Evolutionary conservation across 1,140 invertebrate genomes (phyloP), one percentile per base, ranked within the genome.

Genomic region (Drosophila erecta): DNA sequence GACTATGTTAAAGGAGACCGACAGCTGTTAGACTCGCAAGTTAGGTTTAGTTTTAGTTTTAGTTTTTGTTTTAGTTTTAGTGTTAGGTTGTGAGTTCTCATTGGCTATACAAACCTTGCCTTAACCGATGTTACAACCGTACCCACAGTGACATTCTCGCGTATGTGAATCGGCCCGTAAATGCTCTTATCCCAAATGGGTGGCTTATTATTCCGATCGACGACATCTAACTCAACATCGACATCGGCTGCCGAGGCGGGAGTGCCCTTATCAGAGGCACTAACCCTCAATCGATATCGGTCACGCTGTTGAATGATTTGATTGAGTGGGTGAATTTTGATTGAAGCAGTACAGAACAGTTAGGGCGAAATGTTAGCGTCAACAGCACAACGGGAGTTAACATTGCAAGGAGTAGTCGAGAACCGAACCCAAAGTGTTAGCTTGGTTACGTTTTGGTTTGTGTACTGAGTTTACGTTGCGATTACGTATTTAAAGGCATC

Each of bases 91-190:
- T 47, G 53, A 57, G 49, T 47, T 60, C 49, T 60, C 53, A 17
- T 77, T 85, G 78, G 75, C 67, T 75, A 96, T 96, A 98, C 97
- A 96, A 97, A 98, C 97, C 97, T 98, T 94, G 97, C 97, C 96
- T 98, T 98, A 93, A 98, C 95, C 94, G 97, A 96, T 94, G 96
- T 98, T 95, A 98, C 97, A 95, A 97, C 96, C 94, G 97, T 97
- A 95, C 97, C 97, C 95, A 98, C 96, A 95, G 97, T 97, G 95
- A 98, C 96, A 96, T 98, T 98, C 96, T 98, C 97, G 95, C 96
- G 96, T 95, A 98, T 97, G 95, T 96, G 96, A 95, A 97, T 97
- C 94, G 97, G 97, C 94, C 97, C 97, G 95, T 98, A 98, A 94
- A 97, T 95, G 94, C 94, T 95, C 93, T 95, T 95, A 94, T 98